phyloP scores from a whole-genome alignment of 2,797 vertebrate species.

The Megalops cyprinoides region DNA sequence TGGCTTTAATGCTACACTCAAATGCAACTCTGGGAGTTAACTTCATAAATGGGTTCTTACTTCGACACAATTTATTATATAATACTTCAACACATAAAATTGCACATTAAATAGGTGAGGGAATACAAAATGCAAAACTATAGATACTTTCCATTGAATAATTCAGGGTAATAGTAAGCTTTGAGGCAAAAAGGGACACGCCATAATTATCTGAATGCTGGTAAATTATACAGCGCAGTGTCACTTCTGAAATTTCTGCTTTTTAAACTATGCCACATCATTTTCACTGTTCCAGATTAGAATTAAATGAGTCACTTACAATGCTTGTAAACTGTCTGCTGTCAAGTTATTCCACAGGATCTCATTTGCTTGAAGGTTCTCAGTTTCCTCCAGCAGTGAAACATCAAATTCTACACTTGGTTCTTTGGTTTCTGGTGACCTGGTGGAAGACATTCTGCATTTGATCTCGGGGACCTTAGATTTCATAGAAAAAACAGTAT shows the following conservation, averaged over 20 bases:
- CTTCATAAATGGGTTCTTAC: too few species aligned
- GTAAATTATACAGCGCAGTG: neutral
- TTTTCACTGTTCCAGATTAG: neutral
- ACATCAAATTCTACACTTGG: conserved; percentile 88
- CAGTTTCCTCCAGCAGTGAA: conserved; percentile 88
- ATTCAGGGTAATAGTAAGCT: neutral
- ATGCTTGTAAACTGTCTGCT: conserved; percentile 87
- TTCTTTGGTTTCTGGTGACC: conserved; percentile 83
- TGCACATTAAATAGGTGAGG: neutral
- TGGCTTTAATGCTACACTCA: too few species aligned
- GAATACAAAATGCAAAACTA: neutral
- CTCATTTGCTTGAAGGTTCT: conserved; percentile 91
- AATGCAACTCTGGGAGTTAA: too few species aligned
- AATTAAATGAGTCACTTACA: conserved; percentile 73
- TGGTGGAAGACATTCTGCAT: conserved; percentile 52
- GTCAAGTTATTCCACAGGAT: conserved; percentile 98
- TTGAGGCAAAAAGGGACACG: neutral
- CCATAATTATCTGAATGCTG: neutral
- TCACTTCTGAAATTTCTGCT: neutral
- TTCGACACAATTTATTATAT: too few species aligned
- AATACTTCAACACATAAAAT: too few species aligned
- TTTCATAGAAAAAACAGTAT: neutral
- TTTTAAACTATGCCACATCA: neutral
- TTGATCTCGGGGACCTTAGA: neutral
- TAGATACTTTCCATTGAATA: neutral